Percentiles rank a stretch among this genome's conserved stretches.
Evolutionary conservation across 2,113 vertebrate genomes (phyloP).

Genomic region (Ardeotis arabs): DNA sequence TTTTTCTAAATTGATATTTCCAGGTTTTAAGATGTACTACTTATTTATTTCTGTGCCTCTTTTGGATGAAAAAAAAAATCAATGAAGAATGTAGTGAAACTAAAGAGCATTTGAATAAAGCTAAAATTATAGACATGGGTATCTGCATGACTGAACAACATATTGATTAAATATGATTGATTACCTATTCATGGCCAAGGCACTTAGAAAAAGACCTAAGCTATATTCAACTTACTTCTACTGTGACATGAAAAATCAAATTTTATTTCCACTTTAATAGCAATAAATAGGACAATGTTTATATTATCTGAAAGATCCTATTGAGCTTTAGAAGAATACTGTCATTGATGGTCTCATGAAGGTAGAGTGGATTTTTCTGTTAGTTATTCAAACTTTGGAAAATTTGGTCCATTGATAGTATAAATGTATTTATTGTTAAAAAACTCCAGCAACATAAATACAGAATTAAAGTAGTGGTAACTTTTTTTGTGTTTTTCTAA

Average conservation of each 20-base stretch:
- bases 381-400: neutral
- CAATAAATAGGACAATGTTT: slow-evolving; percentile 21
- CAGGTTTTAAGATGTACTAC: neutral
- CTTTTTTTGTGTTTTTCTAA: neutral
- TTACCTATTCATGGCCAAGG: slow-evolving; percentile 38
- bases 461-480: neutral
- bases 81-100: neutral
- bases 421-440: neutral
- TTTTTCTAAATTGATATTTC: neutral
- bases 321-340: neutral
- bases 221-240: slow-evolving; percentile 30
- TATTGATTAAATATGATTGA: slow-evolving; percentile 71
- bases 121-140: slow-evolving; percentile 42
- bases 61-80: slow-evolving; percentile 3
- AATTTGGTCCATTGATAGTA: neutral
- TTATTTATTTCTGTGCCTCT: neutral
- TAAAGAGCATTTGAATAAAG: slow-evolving; percentile 53
- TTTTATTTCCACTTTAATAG: slow-evolving; percentile 50
- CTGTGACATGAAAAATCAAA: slow-evolving; percentile 47
- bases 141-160: slow-evolving; percentile 42
- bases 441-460: neutral
- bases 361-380: neutral
- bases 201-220: slow-evolving; percentile 53
- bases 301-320: neutral
- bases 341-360: neutral